Percentiles rank a stretch among this genome's conserved stretches.
These are phyloP conservation scores for Nudaria mundana DNA, from an alignment of 2,888 invertebrate genomes.

Conservation along the genomic window DNA sequence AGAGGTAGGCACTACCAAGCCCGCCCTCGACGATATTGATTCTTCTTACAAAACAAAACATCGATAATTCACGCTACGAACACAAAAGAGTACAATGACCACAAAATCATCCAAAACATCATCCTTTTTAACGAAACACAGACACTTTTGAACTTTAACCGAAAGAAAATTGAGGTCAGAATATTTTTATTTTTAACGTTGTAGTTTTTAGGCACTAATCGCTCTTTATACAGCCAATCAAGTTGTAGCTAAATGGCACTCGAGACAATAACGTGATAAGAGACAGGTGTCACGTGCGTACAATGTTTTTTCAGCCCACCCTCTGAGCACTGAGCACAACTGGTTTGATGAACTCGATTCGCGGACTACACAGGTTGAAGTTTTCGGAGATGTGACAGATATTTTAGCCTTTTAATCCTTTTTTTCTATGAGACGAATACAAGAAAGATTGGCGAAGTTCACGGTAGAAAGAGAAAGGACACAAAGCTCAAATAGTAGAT, in stretches of 20 bases:
- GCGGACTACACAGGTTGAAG: constrained; percentile 35
- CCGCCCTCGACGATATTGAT: constrained; percentile 15
- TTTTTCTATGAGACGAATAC: too few species aligned
- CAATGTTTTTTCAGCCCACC: constrained; percentile 57
- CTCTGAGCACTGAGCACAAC: constrained; percentile 43
- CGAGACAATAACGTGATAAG: constrained; percentile 53
- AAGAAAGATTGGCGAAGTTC: too few species aligned
- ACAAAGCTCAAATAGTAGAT: too few species aligned
- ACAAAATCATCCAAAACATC: constrained; percentile 8
- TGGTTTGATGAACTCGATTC: constrained; percentile 52
- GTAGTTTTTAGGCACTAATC: constrained; percentile 20
- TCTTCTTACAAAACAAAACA: constrained; percentile 18
- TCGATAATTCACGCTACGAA: constrained; percentile 27
- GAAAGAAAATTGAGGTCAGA: constrained; percentile 14
- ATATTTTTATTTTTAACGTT: constrained; percentile 6
- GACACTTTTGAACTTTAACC: constrained; percentile 22
- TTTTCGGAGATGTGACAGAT: constrained; percentile 36
- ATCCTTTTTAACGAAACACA: neutral
- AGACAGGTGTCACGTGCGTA: constrained; percentile 71
- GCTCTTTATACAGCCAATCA: constrained; percentile 35
- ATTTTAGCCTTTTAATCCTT: too few species aligned
- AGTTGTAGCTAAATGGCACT: constrained; percentile 40
- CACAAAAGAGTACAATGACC: constrained; percentile 22
- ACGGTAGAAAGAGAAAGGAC: too few species aligned
- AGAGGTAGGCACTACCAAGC: too few species aligned